phyloP scores from a whole-genome alignment of 2,113 vertebrate species.

The Malurus melanocephalus region DNA sequence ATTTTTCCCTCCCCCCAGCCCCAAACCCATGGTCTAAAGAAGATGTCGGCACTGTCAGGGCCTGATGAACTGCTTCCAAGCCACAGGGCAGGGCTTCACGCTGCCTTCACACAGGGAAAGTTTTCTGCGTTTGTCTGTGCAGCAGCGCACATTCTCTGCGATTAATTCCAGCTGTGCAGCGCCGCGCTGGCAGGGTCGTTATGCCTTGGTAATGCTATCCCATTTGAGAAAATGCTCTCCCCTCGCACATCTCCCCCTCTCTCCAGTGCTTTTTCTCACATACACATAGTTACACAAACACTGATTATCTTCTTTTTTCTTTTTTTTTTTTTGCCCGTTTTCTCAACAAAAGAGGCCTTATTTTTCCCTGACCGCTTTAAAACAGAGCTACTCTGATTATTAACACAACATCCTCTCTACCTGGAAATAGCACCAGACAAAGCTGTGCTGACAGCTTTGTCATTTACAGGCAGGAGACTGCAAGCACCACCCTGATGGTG shows the following conservation, averaged over 20 bases:
- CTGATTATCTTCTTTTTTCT: background rate
- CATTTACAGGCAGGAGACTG: background rate
- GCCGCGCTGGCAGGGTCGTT: conserved; percentile 30
- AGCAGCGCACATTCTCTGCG: conserved; percentile 26
- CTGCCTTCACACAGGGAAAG: conserved; percentile 51
- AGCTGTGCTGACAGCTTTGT: background rate
- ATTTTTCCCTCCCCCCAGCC: background rate
- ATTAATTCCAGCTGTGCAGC: conserved; percentile 73
- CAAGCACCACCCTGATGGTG: background rate
- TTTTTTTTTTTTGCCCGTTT: rapidly evolving
- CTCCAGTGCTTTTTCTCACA: background rate
- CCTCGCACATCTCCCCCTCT: background rate
- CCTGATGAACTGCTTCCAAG: conserved; percentile 60
- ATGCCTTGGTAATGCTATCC: conserved; percentile 35
- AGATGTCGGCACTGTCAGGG: conserved; percentile 61
- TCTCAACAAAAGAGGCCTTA: background rate
- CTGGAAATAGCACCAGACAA: background rate
- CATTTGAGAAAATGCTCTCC: conserved; percentile 13
- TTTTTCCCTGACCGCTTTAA: background rate
- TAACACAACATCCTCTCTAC: background rate
- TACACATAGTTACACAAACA: background rate
- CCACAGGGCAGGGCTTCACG: conserved; percentile 69
- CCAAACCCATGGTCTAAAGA: background rate
- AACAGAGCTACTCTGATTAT: background rate
- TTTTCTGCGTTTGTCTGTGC: conserved; percentile 53